Percentiles rank a stretch among this genome's conserved stretches.
Evolutionary conservation across 2,113 vertebrate genomes (phyloP).

Genomic region (Herpetotheres cachinnans): DNA sequence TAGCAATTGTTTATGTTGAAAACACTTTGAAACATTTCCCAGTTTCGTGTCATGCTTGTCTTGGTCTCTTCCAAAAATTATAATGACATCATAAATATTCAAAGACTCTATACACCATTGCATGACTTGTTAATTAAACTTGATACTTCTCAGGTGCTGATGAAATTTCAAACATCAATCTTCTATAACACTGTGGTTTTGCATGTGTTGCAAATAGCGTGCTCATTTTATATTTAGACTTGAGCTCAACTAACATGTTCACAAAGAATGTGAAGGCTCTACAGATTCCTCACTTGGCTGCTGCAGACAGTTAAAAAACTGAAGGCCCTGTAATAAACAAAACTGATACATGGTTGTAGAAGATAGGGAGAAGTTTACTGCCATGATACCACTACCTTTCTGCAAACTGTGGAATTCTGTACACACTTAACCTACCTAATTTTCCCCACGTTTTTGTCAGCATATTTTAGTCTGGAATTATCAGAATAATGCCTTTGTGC

Average conservation of each 20-base stretch:
- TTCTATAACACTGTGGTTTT: conserved; percentile 19
- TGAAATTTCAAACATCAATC: conserved; percentile 48
- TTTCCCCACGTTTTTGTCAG: rapidly evolving
- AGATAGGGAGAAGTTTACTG: neutral
- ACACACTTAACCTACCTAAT: neutral
- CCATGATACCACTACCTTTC: neutral
- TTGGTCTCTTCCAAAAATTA: conserved; percentile 56
- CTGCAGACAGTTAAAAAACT: neutral
- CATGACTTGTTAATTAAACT: conserved; percentile 65
- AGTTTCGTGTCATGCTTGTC: conserved; percentile 45
- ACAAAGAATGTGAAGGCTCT: neutral
- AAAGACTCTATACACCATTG: neutral
- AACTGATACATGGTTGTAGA: rapidly evolving
- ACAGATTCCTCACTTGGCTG: neutral
- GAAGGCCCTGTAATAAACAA: neutral
- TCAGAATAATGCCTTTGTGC: neutral
- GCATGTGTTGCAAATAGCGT: neutral
- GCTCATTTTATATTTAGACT: neutral
- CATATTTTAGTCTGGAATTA: neutral
- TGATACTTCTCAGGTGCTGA: conserved; percentile 55
- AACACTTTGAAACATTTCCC: conserved; percentile 41
- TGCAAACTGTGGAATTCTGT: neutral
- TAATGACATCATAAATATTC: conserved; percentile 68
- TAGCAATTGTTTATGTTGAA: neutral
- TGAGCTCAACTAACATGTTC: neutral